Percentiles rank a stretch among this genome's conserved stretches.
phyloP scores from a whole-genome alignment of 2,113 vertebrate species.

The Hyperoodon ampullatus region DNA sequence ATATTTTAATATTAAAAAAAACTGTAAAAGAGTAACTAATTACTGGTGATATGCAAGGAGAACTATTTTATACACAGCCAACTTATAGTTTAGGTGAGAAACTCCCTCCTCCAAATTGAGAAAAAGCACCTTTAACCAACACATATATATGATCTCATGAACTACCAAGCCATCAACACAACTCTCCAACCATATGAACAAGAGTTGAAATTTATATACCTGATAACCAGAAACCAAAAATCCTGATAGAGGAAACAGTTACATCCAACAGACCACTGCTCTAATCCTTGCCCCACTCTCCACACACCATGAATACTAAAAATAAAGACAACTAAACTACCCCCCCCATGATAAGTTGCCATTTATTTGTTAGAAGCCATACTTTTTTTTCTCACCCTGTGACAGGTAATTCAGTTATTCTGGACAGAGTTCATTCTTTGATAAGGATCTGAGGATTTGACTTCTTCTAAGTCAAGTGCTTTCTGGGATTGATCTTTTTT shows the following conservation, averaged over 20 bases:
- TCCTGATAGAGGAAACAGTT: background rate
- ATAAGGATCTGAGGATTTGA: background rate
- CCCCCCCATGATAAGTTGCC: background rate
- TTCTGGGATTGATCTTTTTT: background rate
- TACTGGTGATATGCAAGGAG: background rate
- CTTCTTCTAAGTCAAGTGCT: background rate
- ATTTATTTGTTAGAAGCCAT: background rate
- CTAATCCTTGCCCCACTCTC: background rate
- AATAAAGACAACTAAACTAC: background rate
- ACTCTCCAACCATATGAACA: background rate
- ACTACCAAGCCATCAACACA: background rate
- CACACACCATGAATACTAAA: background rate
- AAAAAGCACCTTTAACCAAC: slow-evolving; percentile 24
- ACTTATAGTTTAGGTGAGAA: background rate
- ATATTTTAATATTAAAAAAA: background rate
- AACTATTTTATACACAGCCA: background rate
- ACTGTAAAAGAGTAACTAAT: slow-evolving; percentile 10
- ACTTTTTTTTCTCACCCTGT: background rate
- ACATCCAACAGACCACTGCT: background rate
- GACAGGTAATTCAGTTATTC: slow-evolving; percentile 9
- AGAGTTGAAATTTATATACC: background rate
- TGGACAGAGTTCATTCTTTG: background rate
- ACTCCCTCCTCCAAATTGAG: background rate
- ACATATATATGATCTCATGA: background rate
- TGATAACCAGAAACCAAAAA: background rate